phyloP scores from a whole-genome alignment of 2,113 vertebrate genomes.

The Nansenia antarctica region DNA sequence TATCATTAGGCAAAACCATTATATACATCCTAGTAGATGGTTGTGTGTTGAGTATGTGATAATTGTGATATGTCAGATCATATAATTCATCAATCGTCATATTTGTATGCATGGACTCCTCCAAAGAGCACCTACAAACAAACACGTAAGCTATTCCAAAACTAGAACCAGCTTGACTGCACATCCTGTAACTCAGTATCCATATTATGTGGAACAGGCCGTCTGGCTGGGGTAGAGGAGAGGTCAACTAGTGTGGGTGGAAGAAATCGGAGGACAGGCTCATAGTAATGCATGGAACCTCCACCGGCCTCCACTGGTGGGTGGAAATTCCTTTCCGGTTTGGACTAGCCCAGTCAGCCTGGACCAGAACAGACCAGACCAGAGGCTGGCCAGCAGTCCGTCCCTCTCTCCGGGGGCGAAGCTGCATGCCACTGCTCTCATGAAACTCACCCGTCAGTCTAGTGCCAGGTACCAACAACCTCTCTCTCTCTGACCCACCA shows the following conservation, averaged over 20 bases:
- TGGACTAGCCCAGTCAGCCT: not conserved
- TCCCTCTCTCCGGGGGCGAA: not conserved
- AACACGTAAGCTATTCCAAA: too few relatives aligned
- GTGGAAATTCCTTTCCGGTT: not conserved
- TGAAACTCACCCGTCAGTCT: not conserved
- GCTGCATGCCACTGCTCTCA: not conserved
- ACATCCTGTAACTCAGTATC: not conserved
- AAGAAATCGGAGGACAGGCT: too few relatives aligned
- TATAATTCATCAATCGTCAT: too few relatives aligned
- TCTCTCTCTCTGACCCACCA: not conserved
- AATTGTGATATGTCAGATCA: too few relatives aligned
- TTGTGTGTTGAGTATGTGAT: too few relatives aligned
- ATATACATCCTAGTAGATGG: too few relatives aligned
- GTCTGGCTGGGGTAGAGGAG: not conserved
- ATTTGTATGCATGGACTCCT: too few relatives aligned
- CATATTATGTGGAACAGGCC: not conserved
- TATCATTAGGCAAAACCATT: too few relatives aligned
- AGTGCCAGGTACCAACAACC: not conserved
- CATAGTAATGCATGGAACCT: too few relatives aligned
- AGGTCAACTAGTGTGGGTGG: not conserved
- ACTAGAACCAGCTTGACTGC: too few relatives aligned
- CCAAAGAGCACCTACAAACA: too few relatives aligned
- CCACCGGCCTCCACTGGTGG: too few relatives aligned
- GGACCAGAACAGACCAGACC: not conserved
- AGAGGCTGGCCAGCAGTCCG: not conserved